Evolutionary conservation across 2,797 vertebrate genomes (phyloP).

Genomic region (Dendrocincla fuliginosa): DNA sequence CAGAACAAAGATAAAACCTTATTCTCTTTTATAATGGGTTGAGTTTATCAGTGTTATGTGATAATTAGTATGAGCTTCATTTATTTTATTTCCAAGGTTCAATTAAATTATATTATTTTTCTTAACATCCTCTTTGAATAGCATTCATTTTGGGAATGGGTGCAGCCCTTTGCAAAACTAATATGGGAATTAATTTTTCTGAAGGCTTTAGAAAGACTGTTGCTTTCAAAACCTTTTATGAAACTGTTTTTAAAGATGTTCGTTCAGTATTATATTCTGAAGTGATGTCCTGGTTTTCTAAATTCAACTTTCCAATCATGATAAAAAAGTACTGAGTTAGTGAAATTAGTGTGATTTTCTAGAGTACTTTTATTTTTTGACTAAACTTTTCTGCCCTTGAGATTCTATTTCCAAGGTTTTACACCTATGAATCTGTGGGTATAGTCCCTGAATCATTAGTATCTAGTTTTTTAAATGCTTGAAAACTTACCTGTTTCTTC

Average conservation of each 20-base stretch:
- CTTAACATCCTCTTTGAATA: background rate
- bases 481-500: background rate
- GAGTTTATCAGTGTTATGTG: background rate
- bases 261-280: background rate
- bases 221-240: background rate
- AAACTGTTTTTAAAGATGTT: background rate
- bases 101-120: background rate
- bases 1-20: background rate
- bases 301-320: background rate
- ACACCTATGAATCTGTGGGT: accelerated
- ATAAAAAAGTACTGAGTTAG: background rate
- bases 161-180: background rate
- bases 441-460: background rate
- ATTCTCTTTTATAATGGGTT: background rate
- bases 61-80: background rate
- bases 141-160: background rate
- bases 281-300: background rate
- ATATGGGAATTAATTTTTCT: background rate
- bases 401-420: background rate
- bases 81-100: background rate
- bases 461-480: background rate
- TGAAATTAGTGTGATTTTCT: background rate
- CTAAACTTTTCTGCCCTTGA: background rate
- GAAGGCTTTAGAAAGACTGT: background rate
- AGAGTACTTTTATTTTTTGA: background rate